Evolutionary conservation across 2,113 vertebrate genomes (phyloP), one percentile per base, ranked within the genome.

Genomic region (Chrysemys picta): DNA sequence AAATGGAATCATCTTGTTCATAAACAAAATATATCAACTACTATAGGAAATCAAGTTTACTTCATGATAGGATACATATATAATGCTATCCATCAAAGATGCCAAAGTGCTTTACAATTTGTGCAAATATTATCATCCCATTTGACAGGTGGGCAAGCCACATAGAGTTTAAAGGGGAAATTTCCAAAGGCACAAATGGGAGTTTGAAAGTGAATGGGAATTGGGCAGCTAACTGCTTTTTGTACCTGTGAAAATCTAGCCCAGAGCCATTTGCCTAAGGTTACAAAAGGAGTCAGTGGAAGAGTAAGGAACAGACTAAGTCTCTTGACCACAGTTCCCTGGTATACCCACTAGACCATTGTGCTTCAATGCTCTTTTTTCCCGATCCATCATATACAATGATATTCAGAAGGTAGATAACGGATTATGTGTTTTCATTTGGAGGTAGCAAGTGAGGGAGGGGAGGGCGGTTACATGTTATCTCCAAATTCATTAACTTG

Each of bases 401-500:
- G 27, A 35, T 85, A 19, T 78, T 87, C 49, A 78, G 80, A 83
- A 86, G 45, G 57, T 27, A 96, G 53, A 84, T 57, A 94, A 88
- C 91, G 91, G 49, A 76, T 38, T 94, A 29, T 4, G 5, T 85
- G 5, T 85, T 93, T 93, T 93, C 76, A 85, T 91, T 93, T 89
- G 80, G 50, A 84, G 69, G 57, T 95, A 82, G 84, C 82, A 96
- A 96, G 82, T 62, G 42, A 62, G 17, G 53, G 53, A 53, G 10
- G 50, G 14, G 50, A 52, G 53, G 53, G 53, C 19, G 13, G 53
- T 53, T 19, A 53, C 53, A 88, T 49, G 56, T 80, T 2, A 42
- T 84, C 91, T 96, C 80, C 84, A 91, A 57, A 88, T 94, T 87
- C 90, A 88, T 62, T 80, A 94, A 85, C 75, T 59, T 93, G 84